These are phyloP conservation scores for Moxostoma hubbsi DNA, from an alignment of 2,797 vertebrate species.

Conservation along the genomic window DNA sequence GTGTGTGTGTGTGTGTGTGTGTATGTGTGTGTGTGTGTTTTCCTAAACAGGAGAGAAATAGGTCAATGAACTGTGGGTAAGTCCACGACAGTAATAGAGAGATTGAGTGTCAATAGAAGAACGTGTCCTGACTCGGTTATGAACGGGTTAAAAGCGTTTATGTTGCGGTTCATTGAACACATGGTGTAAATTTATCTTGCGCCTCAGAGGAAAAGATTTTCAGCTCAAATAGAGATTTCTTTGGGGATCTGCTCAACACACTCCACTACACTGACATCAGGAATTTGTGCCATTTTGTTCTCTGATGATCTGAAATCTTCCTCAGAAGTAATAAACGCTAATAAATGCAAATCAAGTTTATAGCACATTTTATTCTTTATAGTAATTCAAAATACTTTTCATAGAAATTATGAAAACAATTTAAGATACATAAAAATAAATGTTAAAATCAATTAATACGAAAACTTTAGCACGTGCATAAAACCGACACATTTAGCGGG, in stretches of 20 bases:
- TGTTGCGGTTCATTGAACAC: constrained; percentile 34
- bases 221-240: constrained; percentile 38
- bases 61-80: constrained; percentile 44
- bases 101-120: not conserved
- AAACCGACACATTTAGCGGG: no score
- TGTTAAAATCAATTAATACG: no score
- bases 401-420: no score
- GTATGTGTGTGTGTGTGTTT: not conserved
- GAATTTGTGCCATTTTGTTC: no score
- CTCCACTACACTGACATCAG: not conserved
- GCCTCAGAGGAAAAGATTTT: constrained; percentile 33
- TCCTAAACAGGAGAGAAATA: constrained; percentile 16
- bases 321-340: no score
- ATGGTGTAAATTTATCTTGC: constrained; percentile 35
- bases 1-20: not conserved
- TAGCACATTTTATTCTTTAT: no score
- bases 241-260: not conserved
- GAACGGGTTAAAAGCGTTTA: not conserved
- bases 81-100: constrained; percentile 3
- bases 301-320: no score
- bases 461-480: no score
- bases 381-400: no score
- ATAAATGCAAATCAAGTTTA: no score
- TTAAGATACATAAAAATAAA: no score
- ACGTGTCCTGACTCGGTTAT: not conserved